Percentiles rank a stretch among this genome's conserved stretches.
Evolutionary conservation across 2,797 vertebrate species (phyloP).

Genomic region (Perodicticus potto): DNA sequence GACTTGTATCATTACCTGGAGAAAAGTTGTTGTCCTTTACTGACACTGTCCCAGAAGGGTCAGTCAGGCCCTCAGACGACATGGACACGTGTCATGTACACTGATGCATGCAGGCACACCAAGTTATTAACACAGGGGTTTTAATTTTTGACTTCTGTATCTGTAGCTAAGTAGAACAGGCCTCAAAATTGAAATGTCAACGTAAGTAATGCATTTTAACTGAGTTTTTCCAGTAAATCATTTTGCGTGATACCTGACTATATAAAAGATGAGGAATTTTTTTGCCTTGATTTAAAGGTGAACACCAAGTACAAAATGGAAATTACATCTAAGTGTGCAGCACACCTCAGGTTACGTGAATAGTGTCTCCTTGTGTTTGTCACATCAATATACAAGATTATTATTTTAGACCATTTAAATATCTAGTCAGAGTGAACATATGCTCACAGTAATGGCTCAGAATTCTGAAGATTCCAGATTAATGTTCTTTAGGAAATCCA

Average conservation of each 20-base stretch:
- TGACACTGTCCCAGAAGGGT: not conserved
- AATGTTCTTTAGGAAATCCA: slow-evolving; percentile 11
- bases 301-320: not conserved
- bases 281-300: not conserved
- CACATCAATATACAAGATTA: not conserved
- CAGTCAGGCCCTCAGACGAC: not conserved
- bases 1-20: not conserved
- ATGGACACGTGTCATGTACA: not conserved
- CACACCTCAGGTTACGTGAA: not conserved
- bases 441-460: not conserved
- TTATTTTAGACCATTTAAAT: slow-evolving; percentile 42
- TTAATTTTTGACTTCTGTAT: not conserved
- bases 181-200: slow-evolving; percentile 2
- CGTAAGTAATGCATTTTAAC: slow-evolving; percentile 46
- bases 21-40: not conserved
- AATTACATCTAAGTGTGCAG: not conserved
- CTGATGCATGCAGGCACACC: not conserved
- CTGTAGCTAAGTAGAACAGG: not conserved
- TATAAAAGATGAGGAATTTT: slow-evolving; percentile 37
- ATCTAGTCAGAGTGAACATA: not conserved
- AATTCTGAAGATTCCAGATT: slow-evolving; percentile 20
- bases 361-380: not conserved
- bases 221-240: slow-evolving; percentile 45
- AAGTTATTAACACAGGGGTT: not conserved
- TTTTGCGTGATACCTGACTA: slow-evolving; percentile 38